Evolutionary conservation across 1,140 invertebrate genomes (phyloP), one percentile per base, ranked within the genome.

Genomic region (Schlechtendalia chinensis): DNA sequence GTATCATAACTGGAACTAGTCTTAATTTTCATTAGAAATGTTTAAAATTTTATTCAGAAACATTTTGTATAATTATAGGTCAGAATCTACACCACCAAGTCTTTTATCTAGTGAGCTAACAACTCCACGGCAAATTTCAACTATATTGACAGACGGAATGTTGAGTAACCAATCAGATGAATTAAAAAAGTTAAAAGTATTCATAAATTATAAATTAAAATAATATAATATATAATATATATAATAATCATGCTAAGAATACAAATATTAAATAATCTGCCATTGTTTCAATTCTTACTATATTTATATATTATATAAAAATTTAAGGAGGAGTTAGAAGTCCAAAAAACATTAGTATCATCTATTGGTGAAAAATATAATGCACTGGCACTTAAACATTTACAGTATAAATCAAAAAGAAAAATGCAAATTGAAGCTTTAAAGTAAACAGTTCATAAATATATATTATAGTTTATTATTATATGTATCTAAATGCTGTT

Each of bases 291-390:
- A 10, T 65, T 65, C 8, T 12, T 45, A 67, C 10, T 67, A 10
- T 45, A 67, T 67, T 67, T 17, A 11, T 32, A 12, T 50, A 10
- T 45, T 61, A 19, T 17, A 63, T 32, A 71, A 27, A 2, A 71
- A 45, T 84, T 84, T 65, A 82, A 85, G 84, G 69, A 45, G 4
- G 84, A 85, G 80, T 83, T 82, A 80, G 84, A 85, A 67, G 83
- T 80, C 27, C 81, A 85, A 65, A 84, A 83, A 81, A 81, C 83
- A 22, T 84, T 85, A 67, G 72, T 85, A 10, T 82, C 82, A 45
- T 65, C 83, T 27, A 80, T 85, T 27, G 85, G 82, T 45, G 85
- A 85, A 81, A 85, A 85, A 77, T 85, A 85, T 72, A 85, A 85
- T 83, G 81, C 82, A 58, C 71, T 85, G 54, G 85, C 83, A 32